Percentiles rank a stretch among this genome's conserved stretches.
These are phyloP conservation scores for Meiosimyza platycephala DNA, from an alignment of 2,888 invertebrate genomes.

Conservation along the genomic window DNA sequence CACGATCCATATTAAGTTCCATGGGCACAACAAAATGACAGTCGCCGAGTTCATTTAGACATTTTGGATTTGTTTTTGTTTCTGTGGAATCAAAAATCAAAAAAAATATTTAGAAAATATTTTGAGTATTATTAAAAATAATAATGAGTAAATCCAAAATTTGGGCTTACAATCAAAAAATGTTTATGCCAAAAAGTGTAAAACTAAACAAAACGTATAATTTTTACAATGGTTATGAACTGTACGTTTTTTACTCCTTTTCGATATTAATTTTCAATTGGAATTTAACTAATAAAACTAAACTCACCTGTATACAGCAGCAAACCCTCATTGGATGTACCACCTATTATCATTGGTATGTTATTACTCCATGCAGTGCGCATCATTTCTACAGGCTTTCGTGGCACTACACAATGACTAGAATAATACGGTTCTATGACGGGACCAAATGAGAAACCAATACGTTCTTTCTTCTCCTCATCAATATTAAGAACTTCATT, in stretches of 20 bases:
- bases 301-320: slow-evolving; percentile 57
- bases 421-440: slow-evolving; percentile 64
- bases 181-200: no score
- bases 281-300: no score
- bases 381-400: slow-evolving; percentile 63
- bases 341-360: slow-evolving; percentile 65
- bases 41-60: slow-evolving; percentile 61
- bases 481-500: slow-evolving; percentile 61
- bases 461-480: slow-evolving; percentile 61
- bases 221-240: no score
- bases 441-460: slow-evolving; percentile 65
- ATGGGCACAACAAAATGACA: slow-evolving; percentile 63
- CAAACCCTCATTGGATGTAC: slow-evolving; percentile 65
- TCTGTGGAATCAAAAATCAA: slow-evolving; percentile 47
- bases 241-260: no score
- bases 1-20: slow-evolving; percentile 61
- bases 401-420: slow-evolving; percentile 61
- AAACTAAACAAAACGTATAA: no score
- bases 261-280: no score
- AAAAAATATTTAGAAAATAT: not conserved
- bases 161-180: no score
- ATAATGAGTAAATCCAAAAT: no score
- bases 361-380: slow-evolving; percentile 64
- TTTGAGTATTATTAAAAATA: no score
- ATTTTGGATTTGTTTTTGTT: slow-evolving; percentile 59